Evolutionary conservation across 2,797 vertebrate species (phyloP).

Genomic region (Pampus argenteus): DNA sequence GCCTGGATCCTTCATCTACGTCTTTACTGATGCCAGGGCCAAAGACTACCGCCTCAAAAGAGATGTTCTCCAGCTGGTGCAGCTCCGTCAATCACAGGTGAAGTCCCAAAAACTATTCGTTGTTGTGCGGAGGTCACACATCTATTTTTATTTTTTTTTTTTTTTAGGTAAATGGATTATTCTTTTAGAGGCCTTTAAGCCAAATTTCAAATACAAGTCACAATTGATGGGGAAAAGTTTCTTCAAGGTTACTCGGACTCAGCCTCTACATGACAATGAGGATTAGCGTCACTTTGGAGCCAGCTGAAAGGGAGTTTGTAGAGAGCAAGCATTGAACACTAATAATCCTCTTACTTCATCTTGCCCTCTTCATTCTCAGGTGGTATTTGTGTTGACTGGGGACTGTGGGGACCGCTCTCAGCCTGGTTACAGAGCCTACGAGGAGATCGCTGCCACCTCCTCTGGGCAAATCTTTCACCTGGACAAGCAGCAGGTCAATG

Average conservation of each 20-base stretch:
- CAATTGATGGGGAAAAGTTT: slow-evolving; percentile 21
- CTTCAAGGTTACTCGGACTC: slow-evolving; percentile 37
- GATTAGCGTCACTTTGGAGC: slow-evolving; percentile 51
- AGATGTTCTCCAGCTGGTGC: slow-evolving; percentile 91
- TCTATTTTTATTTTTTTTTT: too few species aligned
- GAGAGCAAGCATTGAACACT: slow-evolving; percentile 48
- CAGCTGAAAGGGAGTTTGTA: slow-evolving; percentile 25
- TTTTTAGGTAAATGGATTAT: too few species aligned
- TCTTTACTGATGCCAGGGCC: slow-evolving; percentile 95
- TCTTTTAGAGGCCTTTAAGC: background rate
- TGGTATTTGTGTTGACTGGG: slow-evolving; percentile 96
- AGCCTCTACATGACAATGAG: slow-evolving; percentile 44
- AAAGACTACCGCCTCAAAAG: slow-evolving; percentile 92
- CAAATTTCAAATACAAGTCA: background rate
- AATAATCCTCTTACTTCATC: slow-evolving; percentile 59
- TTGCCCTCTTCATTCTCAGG: slow-evolving; percentile 78
- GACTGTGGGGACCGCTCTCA: slow-evolving; percentile 96
- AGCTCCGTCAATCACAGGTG: slow-evolving; percentile 95
- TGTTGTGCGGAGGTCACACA: background rate
- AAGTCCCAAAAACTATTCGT: background rate
- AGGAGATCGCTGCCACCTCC: slow-evolving; percentile 94
- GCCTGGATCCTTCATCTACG: slow-evolving; percentile 93
- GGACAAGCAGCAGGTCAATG: slow-evolving; percentile 96
- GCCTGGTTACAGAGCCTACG: slow-evolving; percentile 92
- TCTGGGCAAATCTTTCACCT: slow-evolving; percentile 97